Conservation (phyloP, 2,888 invertebrate genomes). For the Enoplolaimus lenunculus region DNA sequence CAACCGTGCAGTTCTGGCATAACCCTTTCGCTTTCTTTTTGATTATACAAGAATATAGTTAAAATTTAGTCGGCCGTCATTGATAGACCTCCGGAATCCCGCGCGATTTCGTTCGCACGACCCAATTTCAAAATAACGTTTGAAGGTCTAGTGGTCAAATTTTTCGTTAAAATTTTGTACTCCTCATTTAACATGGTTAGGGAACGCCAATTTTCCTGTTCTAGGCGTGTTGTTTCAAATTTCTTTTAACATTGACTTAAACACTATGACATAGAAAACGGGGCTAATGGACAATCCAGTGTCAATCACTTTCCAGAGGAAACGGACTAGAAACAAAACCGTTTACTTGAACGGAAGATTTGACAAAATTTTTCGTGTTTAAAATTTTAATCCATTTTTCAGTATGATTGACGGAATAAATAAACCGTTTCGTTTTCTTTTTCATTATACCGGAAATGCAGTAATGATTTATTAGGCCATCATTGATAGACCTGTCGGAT, state of each 20-base stretch:
- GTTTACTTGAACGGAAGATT: constrained; percentile 10
- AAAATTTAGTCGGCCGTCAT: too few relatives aligned
- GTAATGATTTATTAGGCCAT: not conserved
- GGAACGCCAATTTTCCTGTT: too few relatives aligned
- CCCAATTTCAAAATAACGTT: too few relatives aligned
- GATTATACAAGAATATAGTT: too few relatives aligned
- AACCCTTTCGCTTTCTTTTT: too few relatives aligned
- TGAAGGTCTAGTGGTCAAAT: too few relatives aligned
- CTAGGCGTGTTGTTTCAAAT: not conserved
- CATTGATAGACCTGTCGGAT: constrained; percentile 9
- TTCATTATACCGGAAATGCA: not conserved
- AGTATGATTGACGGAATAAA: constrained; percentile 13
- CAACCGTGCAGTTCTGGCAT: not conserved
- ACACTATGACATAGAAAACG: not conserved
- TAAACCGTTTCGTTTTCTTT: not conserved
- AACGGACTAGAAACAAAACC: not conserved
- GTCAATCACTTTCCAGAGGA: not conserved
- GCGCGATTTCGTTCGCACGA: too few relatives aligned
- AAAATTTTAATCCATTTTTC: constrained; percentile 8
- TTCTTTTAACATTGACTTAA: not conserved
- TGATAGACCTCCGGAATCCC: too few relatives aligned
- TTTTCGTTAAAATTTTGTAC: too few relatives aligned
- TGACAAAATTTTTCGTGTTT: not conserved
- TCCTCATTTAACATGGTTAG: too few relatives aligned
- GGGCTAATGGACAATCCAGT: constrained; percentile 15